Base-by-base conservation (phyloP, 2,888 invertebrate species). In the Epistrophe grossulariae region DNA sequence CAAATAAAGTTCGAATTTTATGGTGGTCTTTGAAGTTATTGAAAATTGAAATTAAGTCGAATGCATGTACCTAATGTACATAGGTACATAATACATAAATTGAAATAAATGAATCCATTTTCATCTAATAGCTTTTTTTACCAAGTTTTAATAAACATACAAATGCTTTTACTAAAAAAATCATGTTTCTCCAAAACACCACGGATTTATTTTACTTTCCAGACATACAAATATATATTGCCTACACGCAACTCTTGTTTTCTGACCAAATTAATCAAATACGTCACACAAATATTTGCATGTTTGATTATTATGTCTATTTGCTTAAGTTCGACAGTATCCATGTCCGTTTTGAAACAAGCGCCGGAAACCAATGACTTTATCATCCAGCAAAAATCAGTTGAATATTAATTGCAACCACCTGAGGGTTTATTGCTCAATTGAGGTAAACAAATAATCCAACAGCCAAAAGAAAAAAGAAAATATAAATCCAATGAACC, bases 331-430 rank as follows among this genome's bases (percentile, higher is more conserved):
- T 55, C 15, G 28, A 28, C 15, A 55, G 28, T 55, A 28, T 28
- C 52, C 15, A 55, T 55, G 52, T 55, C 52, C 52, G 52, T 55
- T 55, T 55, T 24, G 28, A 28, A 55, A 1, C 24, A 15, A 55
- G 15, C 28, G 24, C 52, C 52, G 52, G 24, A 52, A 24, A 24
- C 52, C 6, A 24, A 52, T 24, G 52, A 28, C 28, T 28, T 8
- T 55, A 55, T 55, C 52, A 55, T 24, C 15, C 3, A 28, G 15
- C 28, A 9, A 15, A 55, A 55, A 55, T 55, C 52, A 8, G 13
- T 28, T 55, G 52, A 55, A 24, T 15, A 28, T 28, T 55, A 55
- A 55, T 55, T 28, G 13, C 24, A 55, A 55, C 28, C 52, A 55
- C 28, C 52, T 24, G 52, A 28, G 28, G 15, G 28, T 28, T 28